These are phyloP conservation scores for Sthenelais limicola DNA, from an alignment of 2,888 invertebrate genomes.

Conservation along the genomic window DNA sequence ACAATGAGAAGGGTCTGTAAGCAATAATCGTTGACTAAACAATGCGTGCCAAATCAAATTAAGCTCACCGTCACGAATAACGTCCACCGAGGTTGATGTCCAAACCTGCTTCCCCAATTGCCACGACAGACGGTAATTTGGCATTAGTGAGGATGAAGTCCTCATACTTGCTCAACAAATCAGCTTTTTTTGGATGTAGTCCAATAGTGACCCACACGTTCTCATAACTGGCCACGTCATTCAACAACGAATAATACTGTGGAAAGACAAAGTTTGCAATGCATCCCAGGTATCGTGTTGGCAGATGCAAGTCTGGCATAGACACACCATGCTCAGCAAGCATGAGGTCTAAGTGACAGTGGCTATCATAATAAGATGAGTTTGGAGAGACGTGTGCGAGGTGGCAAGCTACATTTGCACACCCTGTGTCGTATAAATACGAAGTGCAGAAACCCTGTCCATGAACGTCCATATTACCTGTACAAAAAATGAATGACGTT, in stretches of 20 bases:
- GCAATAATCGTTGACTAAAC: too few relatives aligned
- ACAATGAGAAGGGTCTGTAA: too few relatives aligned
- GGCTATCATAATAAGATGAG: neutral
- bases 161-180: neutral
- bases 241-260: neutral
- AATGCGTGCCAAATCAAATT: too few relatives aligned
- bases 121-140: too few relatives aligned
- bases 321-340: neutral
- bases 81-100: too few relatives aligned
- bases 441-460: neutral
- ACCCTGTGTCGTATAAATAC: neutral
- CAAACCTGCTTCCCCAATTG: constrained; percentile 1
- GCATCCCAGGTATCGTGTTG: neutral
- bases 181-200: neutral
- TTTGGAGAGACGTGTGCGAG: neutral
- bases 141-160: too few relatives aligned
- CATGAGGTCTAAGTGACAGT: neutral
- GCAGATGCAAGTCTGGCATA: neutral
- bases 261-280: constrained; percentile 5
- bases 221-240: neutral
- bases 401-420: neutral
- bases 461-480: constrained; percentile 18
- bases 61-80: too few relatives aligned
- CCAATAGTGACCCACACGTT: constrained; percentile 2
- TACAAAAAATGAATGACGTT: neutral